Conservation (phyloP, 1,140 invertebrate genomes). For the Bombus vancouverensis region DNA sequence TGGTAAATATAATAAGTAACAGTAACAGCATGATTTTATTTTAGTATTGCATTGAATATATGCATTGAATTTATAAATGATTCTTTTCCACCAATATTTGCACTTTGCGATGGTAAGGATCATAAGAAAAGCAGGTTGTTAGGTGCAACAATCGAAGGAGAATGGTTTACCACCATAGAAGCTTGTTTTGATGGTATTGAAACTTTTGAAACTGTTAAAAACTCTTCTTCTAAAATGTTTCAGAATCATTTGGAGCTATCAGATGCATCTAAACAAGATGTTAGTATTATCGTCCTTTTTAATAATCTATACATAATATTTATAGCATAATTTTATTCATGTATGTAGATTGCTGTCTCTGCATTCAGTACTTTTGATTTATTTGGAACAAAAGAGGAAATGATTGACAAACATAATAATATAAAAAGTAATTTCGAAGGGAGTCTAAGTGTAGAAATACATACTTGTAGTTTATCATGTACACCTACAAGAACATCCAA, state of each 20-base stretch:
- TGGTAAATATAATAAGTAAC: not conserved
- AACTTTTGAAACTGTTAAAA: constrained; percentile 53
- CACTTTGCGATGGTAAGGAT: constrained; percentile 69
- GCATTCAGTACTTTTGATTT: constrained; percentile 68
- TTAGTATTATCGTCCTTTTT: constrained; percentile 42
- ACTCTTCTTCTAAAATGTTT: constrained; percentile 43
- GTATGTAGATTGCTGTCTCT: constrained; percentile 57
- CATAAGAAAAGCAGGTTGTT: constrained; percentile 65
- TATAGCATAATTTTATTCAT: constrained; percentile 21
- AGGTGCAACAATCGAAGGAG: constrained; percentile 60
- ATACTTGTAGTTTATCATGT: constrained; percentile 62
- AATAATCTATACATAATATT: constrained; percentile 1
- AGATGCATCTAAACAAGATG: constrained; percentile 53
- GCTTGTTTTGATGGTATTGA: constrained; percentile 45
- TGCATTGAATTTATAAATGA: constrained; percentile 36
- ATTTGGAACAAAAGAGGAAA: constrained; percentile 70
- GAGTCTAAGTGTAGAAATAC: constrained; percentile 67
- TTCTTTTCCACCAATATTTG: constrained; percentile 67
- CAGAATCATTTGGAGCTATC: constrained; percentile 59
- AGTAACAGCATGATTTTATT: constrained; percentile 1
- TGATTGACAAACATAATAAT: constrained; percentile 58
- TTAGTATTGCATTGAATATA: constrained; percentile 42
- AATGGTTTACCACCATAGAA: constrained; percentile 70
- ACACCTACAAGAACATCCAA: constrained; percentile 62
- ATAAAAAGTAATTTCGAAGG: constrained; percentile 69